A percentile compares a stretch with the other conserved stretches of the same genome.
Evolutionary conservation across 2,888 invertebrate genomes (phyloP).

Genomic region (Phorcus lineatus): DNA sequence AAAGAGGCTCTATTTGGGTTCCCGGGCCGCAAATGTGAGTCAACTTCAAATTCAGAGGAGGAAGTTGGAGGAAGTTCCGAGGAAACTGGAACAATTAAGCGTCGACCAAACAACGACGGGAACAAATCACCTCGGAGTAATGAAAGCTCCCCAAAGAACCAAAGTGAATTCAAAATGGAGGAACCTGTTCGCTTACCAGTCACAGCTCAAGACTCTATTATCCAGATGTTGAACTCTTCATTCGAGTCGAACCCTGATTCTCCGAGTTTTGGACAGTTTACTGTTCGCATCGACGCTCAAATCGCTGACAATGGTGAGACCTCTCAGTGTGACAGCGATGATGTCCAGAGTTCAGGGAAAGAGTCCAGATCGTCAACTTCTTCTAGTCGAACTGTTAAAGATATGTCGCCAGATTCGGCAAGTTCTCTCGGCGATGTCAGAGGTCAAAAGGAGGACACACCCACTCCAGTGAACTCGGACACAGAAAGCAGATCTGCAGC

Average conservation of each 20-base stretch:
- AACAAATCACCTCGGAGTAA: not conserved
- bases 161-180: not conserved
- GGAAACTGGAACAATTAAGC: constrained; percentile 72
- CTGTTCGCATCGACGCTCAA: constrained; percentile 38
- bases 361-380: constrained; percentile 31
- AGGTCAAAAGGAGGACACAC: constrained; percentile 58
- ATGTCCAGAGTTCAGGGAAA: not conserved
- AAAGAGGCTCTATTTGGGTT: constrained; percentile 63
- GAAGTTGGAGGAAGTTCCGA: constrained; percentile 65
- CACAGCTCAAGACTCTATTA: constrained; percentile 31
- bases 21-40: constrained; percentile 60
- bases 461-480: constrained; percentile 66
- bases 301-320: constrained; percentile 23
- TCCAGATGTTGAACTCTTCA: constrained; percentile 38
- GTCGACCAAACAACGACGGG: constrained; percentile 50
- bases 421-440: constrained; percentile 45
- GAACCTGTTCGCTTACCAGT: constrained; percentile 12
- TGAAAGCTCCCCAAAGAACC: not conserved
- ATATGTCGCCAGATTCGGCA: constrained; percentile 41
- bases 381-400: constrained; percentile 35
- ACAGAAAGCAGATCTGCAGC: constrained; percentile 38
- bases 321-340: not conserved
- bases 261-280: constrained; percentile 35
- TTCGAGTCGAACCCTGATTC: constrained; percentile 35
- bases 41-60: constrained; percentile 70